Evolutionary conservation across 2,113 vertebrate genomes (phyloP), one percentile per base, ranked within the genome.

Genomic region (Hystrix cristata): DNA sequence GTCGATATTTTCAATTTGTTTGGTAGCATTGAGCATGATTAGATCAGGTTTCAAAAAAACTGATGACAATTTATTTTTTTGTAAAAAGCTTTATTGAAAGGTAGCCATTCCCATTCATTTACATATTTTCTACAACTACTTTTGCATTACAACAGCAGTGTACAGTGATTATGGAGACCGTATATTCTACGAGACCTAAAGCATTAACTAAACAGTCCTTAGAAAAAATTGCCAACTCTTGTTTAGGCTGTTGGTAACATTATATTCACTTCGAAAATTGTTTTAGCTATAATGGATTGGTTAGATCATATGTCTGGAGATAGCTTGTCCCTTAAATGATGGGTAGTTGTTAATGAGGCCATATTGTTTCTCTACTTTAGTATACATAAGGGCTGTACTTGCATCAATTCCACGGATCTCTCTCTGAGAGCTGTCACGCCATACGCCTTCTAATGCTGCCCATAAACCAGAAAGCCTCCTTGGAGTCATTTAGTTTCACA

Each of bases 391-490:
- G 13, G 14, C 4, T 43, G 9, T 90, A n/a, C 3, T 69, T 90
- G 48, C 0, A 48, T 90, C 90, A 5, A 19, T 67, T 83, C 90
- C 46, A 15, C 31, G 72, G 31, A 81, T 23, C 16, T 19, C 2
- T 57, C 27, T 62, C 25, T 72, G 27, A 67, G 76, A 83, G 3
- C 69, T 57, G 76, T 83, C n/a, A 71, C 62, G 14, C 78, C 78
- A 74, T 55, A 65, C 88, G 53, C 18, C 25, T 95, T 93, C 21
- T 83, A 48, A 74, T 2, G 7, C 18, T 69, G 57, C 27, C 29
- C 59, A 91, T 93, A 83, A 93, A 65, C 51, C 4, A 53, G n/a
- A 94, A 95, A 80, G 21, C 13, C 48, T 96, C 53, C 51, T 57
- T 81, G 29, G 43, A 57, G 43, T 92, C 69, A 81, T 71, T 38